Percentiles rank a stretch among this genome's conserved stretches.
These are phyloP conservation scores for Sarcophaga bullata DNA, from an alignment of 1,140 invertebrate genomes.

Conservation along the genomic window DNA sequence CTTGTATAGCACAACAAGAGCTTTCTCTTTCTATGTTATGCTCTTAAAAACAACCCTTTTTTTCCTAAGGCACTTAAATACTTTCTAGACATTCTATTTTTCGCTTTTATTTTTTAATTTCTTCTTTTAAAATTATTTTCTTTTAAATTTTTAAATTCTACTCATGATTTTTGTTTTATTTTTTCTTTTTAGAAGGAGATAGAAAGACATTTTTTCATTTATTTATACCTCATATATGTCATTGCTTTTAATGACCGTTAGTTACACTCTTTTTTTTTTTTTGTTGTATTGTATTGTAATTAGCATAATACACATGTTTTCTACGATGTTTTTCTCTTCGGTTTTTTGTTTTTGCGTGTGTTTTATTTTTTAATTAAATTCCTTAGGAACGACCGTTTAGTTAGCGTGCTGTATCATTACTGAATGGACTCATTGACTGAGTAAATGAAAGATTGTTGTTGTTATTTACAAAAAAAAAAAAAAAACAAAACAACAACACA, in stretches of 20 bases:
- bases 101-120: neutral
- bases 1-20: too few species aligned
- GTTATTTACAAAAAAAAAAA: neutral
- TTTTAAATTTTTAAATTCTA: neutral
- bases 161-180: neutral
- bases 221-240: too few species aligned
- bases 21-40: too few species aligned
- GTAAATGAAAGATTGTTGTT: neutral
- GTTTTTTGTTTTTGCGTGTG: neutral
- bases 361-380: constrained; percentile 13
- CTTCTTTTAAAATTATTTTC: neutral
- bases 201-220: too few species aligned
- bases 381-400: constrained; percentile 20
- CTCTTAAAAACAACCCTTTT: too few species aligned
- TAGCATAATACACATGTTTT: constrained; percentile 1
- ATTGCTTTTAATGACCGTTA: too few species aligned
- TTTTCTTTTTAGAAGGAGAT: neutral
- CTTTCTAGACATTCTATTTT: neutral
- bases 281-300: too few species aligned
- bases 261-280: too few species aligned
- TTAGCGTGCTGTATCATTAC: constrained; percentile 36
- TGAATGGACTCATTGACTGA: constrained; percentile 7
- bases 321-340: neutral
- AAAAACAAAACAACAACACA: neutral
- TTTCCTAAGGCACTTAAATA: neutral